These are phyloP conservation scores for Drosophila quadrilineata DNA, from an alignment of 1,140 invertebrate genomes.

Conservation along the genomic window DNA sequence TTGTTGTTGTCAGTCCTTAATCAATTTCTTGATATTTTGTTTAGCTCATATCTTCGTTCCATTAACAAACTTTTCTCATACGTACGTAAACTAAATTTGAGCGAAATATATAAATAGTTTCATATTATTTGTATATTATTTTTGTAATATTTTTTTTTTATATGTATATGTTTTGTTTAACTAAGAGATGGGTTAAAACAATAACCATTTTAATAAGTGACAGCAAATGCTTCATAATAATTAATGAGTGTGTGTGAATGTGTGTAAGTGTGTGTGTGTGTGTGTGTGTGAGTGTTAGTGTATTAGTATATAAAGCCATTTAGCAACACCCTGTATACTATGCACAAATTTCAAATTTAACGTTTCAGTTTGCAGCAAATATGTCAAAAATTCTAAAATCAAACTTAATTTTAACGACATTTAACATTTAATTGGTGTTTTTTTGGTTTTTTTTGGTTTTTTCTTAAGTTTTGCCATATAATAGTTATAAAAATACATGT, in stretches of 20 bases:
- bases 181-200: slow-evolving; percentile 53
- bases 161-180: slow-evolving; percentile 31
- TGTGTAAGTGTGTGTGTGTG: slow-evolving; percentile 9
- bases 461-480: slow-evolving; percentile 24
- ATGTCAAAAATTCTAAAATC: slow-evolving; percentile 55
- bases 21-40: slow-evolving; percentile 47
- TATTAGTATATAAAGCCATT: slow-evolving; percentile 49
- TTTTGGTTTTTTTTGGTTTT: slow-evolving; percentile 13
- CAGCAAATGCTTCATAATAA: slow-evolving; percentile 5
- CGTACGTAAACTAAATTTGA: slow-evolving; percentile 70
- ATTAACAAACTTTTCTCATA: slow-evolving; percentile 43
- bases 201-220: slow-evolving; percentile 39
- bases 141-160: slow-evolving; percentile 3
- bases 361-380: slow-evolving; percentile 46
- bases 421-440: slow-evolving; percentile 77
- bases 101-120: slow-evolving; percentile 70
- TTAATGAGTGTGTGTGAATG: slow-evolving; percentile 31
- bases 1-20: slow-evolving; percentile 66
- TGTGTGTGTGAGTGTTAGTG: slow-evolving; percentile 28
- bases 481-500: slow-evolving; percentile 73
- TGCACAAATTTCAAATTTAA: slow-evolving; percentile 57
- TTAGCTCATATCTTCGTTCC: slow-evolving; percentile 39
- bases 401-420: slow-evolving; percentile 77
- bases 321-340: slow-evolving; percentile 73
- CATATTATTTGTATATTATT: too few species aligned